These are phyloP conservation scores for Prionailurus viverrinus DNA, from an alignment of 2,113 vertebrate genomes.

Conservation along the genomic window DNA sequence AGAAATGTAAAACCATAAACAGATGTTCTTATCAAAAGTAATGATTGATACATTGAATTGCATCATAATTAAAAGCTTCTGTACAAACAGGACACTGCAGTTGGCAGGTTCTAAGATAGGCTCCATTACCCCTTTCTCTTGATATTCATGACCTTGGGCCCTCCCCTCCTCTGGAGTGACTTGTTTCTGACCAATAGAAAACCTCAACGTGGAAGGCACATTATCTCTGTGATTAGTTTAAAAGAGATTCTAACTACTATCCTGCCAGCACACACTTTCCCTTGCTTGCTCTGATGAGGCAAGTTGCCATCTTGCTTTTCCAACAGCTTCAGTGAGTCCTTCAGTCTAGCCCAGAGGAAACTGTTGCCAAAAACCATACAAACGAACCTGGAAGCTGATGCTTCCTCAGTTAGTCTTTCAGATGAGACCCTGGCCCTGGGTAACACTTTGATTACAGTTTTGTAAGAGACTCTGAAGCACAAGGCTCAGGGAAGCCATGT, in stretches of 20 bases:
- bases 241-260: background rate
- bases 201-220: background rate
- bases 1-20: background rate
- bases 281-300: background rate
- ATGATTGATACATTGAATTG: background rate
- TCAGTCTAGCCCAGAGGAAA: background rate
- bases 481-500: background rate
- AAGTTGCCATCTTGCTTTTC: background rate
- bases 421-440: background rate
- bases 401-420: background rate
- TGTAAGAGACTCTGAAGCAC: background rate
- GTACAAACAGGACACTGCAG: background rate
- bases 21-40: background rate
- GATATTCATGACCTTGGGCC: background rate
- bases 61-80: background rate
- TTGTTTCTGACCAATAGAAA: background rate
- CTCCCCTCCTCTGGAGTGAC: background rate
- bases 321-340: background rate
- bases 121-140: background rate
- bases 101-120: background rate
- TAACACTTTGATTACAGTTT: background rate
- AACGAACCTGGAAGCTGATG: background rate
- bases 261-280: background rate
- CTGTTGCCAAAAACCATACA: background rate
- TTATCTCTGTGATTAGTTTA: background rate